phyloP scores from a whole-genome alignment of 2,113 vertebrate genomes.

The Galeopterus variegatus region DNA sequence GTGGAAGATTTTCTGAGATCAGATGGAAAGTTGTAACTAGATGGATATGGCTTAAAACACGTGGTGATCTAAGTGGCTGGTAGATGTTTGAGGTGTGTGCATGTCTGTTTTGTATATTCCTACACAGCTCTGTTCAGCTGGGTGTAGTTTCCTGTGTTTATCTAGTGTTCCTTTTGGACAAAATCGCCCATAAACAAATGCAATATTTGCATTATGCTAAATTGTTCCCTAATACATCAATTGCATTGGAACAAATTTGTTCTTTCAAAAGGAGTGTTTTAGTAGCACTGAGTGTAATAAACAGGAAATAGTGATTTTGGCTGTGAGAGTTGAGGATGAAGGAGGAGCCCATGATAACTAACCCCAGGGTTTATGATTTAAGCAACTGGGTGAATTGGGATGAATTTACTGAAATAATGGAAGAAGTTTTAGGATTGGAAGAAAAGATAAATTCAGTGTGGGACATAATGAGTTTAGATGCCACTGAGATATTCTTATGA shows the following conservation, averaged over 20 bases:
- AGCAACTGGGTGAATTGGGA: conserved; percentile 1
- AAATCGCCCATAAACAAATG: background rate
- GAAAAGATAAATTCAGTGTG: background rate
- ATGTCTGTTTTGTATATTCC: background rate
- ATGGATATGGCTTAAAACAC: background rate
- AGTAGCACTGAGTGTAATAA: background rate
- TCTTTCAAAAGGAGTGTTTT: background rate
- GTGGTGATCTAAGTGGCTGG: background rate
- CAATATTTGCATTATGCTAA: background rate
- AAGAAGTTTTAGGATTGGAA: background rate
- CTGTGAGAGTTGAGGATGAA: background rate
- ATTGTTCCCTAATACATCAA: background rate
- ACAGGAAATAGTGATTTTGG: background rate
- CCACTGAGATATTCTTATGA: conserved; percentile 9
- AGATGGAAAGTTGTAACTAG: background rate
- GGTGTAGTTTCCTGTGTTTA: background rate
- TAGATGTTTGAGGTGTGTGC: background rate
- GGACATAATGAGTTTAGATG: background rate
- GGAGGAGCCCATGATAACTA: background rate
- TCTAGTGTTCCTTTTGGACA: background rate
- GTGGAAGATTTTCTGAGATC: background rate
- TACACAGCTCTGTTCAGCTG: background rate
- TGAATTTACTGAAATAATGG: conserved; percentile 15
- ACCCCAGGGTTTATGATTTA: conserved; percentile 1
- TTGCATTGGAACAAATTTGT: background rate